phyloP scores from a whole-genome alignment of 2,888 invertebrate species.

The Cylloceria caligata region DNA sequence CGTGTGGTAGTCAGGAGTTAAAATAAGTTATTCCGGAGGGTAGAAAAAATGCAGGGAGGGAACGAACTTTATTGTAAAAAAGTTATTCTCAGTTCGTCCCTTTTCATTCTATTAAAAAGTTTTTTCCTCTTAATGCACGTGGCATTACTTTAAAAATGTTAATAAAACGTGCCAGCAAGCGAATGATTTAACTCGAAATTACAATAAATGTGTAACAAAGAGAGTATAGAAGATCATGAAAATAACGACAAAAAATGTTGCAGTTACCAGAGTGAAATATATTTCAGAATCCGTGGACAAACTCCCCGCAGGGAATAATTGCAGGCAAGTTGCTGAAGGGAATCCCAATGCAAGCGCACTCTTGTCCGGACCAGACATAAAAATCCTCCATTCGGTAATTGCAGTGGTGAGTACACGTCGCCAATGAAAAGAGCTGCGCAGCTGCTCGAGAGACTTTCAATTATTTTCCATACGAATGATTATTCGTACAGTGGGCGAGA shows the following conservation, averaged over 20 bases:
- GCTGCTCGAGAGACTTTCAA: conserved; percentile 53
- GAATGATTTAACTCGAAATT: no score
- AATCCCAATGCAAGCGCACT: conserved; percentile 1
- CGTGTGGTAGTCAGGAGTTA: no score
- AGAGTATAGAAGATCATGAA: not conserved
- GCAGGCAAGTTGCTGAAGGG: conserved; percentile 60
- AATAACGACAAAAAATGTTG: not conserved
- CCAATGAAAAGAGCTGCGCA: conserved; percentile 42
- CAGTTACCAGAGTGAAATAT: conserved; percentile 42
- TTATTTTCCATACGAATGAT: conserved; percentile 57
- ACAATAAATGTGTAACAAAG: no score
- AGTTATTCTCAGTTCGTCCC: no score
- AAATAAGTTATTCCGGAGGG: no score
- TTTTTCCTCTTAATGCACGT: no score
- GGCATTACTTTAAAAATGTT: no score
- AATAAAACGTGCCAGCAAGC: no score
- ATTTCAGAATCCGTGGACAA: conserved; percentile 38
- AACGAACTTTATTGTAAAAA: no score
- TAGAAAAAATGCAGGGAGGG: no score
- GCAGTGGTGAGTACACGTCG: no score
- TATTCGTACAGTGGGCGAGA: not conserved
- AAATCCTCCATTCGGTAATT: conserved; percentile 54
- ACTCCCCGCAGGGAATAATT: conserved; percentile 49
- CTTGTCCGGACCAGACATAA: conserved; percentile 12
- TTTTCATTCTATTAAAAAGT: no score